phyloP scores from a whole-genome alignment of 2,113 vertebrate species.

The Mormoops blainvillei region DNA sequence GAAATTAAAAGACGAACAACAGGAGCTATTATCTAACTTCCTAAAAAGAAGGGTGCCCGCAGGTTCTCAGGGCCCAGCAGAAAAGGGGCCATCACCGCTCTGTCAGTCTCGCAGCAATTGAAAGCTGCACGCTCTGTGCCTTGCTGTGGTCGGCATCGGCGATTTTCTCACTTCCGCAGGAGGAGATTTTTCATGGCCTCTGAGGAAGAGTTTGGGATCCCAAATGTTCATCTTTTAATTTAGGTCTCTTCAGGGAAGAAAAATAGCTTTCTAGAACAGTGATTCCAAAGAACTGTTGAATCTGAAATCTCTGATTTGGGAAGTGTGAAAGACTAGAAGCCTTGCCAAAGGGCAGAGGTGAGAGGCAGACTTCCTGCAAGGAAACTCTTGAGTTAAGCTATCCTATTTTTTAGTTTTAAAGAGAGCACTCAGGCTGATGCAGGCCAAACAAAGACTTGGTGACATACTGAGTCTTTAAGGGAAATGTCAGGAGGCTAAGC shows the following conservation, averaged over 20 bases:
- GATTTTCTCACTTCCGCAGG: neutral
- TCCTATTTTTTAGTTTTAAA: neutral
- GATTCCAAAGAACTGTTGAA: conserved; percentile 4
- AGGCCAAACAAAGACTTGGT: neutral
- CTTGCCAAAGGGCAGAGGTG: neutral
- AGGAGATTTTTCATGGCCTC: neutral
- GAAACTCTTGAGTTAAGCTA: neutral
- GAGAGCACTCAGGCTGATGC: neutral
- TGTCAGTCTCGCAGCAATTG: conserved; percentile 34
- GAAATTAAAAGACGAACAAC: conserved; percentile 57
- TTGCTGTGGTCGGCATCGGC: neutral
- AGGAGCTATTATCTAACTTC: conserved; percentile 39
- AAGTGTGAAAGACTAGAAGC: neutral
- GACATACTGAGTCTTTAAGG: neutral
- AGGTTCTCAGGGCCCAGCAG: conserved; percentile 14
- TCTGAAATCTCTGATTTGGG: neutral
- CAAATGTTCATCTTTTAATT: conserved; percentile 40
- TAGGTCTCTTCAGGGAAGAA: neutral
- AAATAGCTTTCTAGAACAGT: neutral
- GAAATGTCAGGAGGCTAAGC: neutral
- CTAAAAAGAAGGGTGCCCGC: conserved; percentile 3
- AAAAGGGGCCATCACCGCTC: neutral
- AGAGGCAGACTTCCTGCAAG: neutral
- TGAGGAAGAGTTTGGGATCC: neutral
- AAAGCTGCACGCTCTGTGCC: neutral